Evolutionary conservation across 1,140 invertebrate genomes (phyloP).

Genomic region (Scaptomyza pallida): DNA sequence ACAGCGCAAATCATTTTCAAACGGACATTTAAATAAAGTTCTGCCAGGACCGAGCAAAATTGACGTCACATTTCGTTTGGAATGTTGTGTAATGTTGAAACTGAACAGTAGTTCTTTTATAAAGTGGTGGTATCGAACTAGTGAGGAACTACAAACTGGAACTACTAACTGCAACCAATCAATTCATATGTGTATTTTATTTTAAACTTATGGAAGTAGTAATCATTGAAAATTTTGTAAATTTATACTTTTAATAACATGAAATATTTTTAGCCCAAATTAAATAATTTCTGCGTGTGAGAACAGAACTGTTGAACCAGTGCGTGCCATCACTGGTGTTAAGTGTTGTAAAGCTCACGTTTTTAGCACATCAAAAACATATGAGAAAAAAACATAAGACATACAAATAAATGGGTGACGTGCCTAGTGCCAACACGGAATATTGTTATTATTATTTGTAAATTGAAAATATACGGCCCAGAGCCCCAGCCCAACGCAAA

Average conservation of each 20-base stretch:
- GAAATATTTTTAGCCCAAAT: neutral
- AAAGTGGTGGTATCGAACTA: neutral
- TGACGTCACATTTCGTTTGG: conserved; percentile 7
- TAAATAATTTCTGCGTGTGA: neutral
- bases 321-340: conserved; percentile 20
- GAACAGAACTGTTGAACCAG: neutral
- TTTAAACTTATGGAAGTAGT: no score
- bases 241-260: neutral
- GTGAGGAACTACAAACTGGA: neutral
- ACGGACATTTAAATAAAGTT: conserved; percentile 8
- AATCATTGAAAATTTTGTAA: no score
- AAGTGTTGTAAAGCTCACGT: conserved; percentile 26
- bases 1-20: conserved; percentile 15
- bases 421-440: conserved; percentile 46
- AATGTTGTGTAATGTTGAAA: conserved; percentile 2
- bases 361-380: conserved; percentile 40
- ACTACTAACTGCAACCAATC: neutral
- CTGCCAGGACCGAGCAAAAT: conserved; percentile 2
- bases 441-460: conserved; percentile 51
- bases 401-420: conserved; percentile 51
- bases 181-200: no score
- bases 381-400: conserved; percentile 37
- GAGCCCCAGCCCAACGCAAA: conserved; percentile 16
- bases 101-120: no score
- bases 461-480: conserved; percentile 29